A percentile compares a stretch with the other conserved stretches of the same genome.
These are phyloP conservation scores for Melanotaenia pygmaea DNA, from an alignment of 2,797 vertebrate species.

Conservation along the genomic window DNA sequence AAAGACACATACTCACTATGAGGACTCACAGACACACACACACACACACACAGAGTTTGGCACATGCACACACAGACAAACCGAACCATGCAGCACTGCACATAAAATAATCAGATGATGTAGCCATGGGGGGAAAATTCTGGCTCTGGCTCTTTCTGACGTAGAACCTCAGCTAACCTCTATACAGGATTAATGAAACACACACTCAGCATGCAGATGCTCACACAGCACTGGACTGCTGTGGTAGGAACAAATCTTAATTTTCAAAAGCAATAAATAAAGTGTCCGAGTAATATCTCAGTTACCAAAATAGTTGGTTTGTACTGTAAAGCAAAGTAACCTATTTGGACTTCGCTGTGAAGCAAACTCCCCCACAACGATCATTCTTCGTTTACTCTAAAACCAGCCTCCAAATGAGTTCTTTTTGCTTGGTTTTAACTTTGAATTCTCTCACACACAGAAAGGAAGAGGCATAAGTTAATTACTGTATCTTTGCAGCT, in stretches of 20 bases:
- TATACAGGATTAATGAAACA: slow-evolving; percentile 26
- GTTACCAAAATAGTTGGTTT: too few species aligned
- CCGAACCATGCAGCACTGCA: slow-evolving; percentile 48
- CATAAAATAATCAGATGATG: slow-evolving; percentile 66
- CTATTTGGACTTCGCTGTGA: too few species aligned
- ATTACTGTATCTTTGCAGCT: not conserved
- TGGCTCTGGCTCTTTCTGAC: slow-evolving; percentile 41
- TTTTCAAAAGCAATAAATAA: too few species aligned
- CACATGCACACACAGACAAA: slow-evolving; percentile 48
- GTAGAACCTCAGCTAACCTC: slow-evolving; percentile 48
- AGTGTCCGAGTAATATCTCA: too few species aligned
- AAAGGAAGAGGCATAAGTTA: not conserved
- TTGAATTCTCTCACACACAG: not conserved
- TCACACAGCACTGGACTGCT: not conserved
- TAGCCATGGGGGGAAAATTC: slow-evolving; percentile 36
- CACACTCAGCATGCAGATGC: slow-evolving; percentile 8
- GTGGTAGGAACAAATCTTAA: too few species aligned
- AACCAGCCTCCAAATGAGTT: not conserved
- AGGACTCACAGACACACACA: slow-evolving; percentile 23
- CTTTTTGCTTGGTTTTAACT: not conserved
- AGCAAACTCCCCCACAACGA: too few species aligned
- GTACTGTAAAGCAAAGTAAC: too few species aligned
- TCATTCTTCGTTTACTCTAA: not conserved
- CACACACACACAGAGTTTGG: slow-evolving; percentile 19
- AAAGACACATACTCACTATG: slow-evolving; percentile 44